Evolutionary conservation across 2,113 vertebrate species (phyloP).

Genomic region (Etia nguti): DNA sequence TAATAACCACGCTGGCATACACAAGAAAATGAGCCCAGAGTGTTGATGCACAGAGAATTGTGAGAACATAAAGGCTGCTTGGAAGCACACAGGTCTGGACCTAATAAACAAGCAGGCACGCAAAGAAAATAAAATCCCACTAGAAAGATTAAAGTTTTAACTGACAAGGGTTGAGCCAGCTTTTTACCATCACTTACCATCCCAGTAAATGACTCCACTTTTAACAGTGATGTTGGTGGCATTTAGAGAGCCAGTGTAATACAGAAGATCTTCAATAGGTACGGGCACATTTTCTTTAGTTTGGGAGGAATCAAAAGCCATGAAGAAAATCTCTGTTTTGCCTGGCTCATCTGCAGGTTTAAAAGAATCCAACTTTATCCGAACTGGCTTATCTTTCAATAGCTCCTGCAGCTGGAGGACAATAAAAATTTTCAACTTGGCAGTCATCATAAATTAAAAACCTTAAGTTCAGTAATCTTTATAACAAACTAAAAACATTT

Average conservation of each 20-base stretch:
- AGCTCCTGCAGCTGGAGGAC: constrained; percentile 47
- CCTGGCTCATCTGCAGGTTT: background rate
- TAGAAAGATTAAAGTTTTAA: background rate
- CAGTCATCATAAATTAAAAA: background rate
- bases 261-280: constrained; percentile 2
- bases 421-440: background rate
- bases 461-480: background rate
- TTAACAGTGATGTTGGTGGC: background rate
- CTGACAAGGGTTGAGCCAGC: background rate
- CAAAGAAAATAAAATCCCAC: background rate
- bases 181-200: constrained; percentile 24
- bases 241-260: constrained; percentile 22
- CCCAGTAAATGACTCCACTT: constrained; percentile 50
- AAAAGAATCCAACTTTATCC: constrained; percentile 11
- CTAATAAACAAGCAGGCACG: background rate
- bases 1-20: constrained; percentile 60
- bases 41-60: constrained; percentile 65
- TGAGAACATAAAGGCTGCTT: constrained; percentile 17
- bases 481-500: background rate
- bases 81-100: constrained; percentile 55
- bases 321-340: constrained; percentile 20
- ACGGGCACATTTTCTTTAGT: background rate
- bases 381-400: constrained; percentile 1
- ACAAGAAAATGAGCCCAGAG: constrained; percentile 58
- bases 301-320: constrained; percentile 18